Conservation (phyloP, 2,888 invertebrate genomes). For the Brenthis daphne region DNA sequence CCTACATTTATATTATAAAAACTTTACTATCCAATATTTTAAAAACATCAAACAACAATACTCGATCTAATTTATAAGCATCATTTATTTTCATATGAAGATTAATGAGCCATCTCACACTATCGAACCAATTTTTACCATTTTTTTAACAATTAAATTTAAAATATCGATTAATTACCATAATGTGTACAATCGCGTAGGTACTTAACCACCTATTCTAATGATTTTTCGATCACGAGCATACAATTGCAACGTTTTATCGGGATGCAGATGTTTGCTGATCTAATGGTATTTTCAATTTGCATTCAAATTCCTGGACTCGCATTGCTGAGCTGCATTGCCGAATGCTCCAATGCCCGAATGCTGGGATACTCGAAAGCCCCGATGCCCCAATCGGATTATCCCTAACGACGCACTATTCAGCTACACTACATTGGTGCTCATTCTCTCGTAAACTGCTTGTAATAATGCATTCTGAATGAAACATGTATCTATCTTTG, state of each 20-base stretch:
- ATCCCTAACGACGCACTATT: constrained; percentile 77
- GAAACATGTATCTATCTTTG: neutral
- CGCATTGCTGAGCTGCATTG: constrained; percentile 59
- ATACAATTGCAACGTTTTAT: constrained; percentile 60
- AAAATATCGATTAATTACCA: constrained; percentile 9
- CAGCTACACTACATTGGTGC: constrained; percentile 47
- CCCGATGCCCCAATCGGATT: constrained; percentile 74
- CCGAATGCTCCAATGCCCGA: constrained; percentile 50
- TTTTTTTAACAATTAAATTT: neutral
- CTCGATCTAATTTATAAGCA: no score
- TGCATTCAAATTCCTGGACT: constrained; percentile 73
- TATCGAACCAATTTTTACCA: no score
- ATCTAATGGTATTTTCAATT: constrained; percentile 79
- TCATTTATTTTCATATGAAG: no score
- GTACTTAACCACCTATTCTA: neutral
- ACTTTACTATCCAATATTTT: no score
- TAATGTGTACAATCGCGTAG: constrained; percentile 9
- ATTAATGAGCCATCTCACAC: no score
- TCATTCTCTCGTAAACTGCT: constrained; percentile 14
- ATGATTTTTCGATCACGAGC: constrained; percentile 52
- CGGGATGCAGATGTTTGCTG: constrained; percentile 69
- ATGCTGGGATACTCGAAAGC: constrained; percentile 56
- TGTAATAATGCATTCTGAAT: neutral
- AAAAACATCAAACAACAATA: no score
- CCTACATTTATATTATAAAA: no score